Base-by-base conservation (phyloP, 2,888 invertebrate genomes). In the Mechanitis mazaeus region DNA sequence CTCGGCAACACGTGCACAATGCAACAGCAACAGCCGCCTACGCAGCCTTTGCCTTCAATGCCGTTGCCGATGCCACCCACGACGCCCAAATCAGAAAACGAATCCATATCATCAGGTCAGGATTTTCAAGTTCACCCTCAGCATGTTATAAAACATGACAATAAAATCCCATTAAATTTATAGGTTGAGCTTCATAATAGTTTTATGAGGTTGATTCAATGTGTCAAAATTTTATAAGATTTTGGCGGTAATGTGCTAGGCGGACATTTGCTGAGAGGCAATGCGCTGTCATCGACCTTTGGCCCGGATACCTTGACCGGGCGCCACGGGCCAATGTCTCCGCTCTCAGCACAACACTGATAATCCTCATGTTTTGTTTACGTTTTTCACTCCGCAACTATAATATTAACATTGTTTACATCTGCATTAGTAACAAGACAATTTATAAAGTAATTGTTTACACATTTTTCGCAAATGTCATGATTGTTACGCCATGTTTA, bases 291-390 rank as follows among this genome's bases (percentile, higher is more conserved):
- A 86, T 86, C 87, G 89, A 90, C 89, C 89, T 90, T 88, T 90
- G 87, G 80, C 88, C 87, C 83, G 85, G 83, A 90, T 87, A 90
- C 88, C 89, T 90, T 90, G 89, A 90, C 89, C 89, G 86, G 83
- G 77, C 84, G 82, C 73, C 74, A 79, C 81, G 81, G 72, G 74
- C 76, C 79, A 75, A 75, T 81, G 82, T 82, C 85, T 85, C 84
- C 83, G 82, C 79, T 80, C 81, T 81, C 79, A 79, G 71, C 70
- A 80, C 71, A 71, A 73, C 76, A 77, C 76, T 78, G 79, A 79
- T 80, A 80, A 80, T 78, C 65, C 62, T 65, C 68, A 65, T 70
- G 81, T 79, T 81, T 84, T 87, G 84, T 87, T 86, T 85, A 85
- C 81, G 61, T 66, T 55, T 31, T 45, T 50, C 55, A 61, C 58